Evolutionary conservation across 1,140 invertebrate species (phyloP), one percentile per base, ranked within the genome.

Genomic region (Hormaphis cornu): DNA sequence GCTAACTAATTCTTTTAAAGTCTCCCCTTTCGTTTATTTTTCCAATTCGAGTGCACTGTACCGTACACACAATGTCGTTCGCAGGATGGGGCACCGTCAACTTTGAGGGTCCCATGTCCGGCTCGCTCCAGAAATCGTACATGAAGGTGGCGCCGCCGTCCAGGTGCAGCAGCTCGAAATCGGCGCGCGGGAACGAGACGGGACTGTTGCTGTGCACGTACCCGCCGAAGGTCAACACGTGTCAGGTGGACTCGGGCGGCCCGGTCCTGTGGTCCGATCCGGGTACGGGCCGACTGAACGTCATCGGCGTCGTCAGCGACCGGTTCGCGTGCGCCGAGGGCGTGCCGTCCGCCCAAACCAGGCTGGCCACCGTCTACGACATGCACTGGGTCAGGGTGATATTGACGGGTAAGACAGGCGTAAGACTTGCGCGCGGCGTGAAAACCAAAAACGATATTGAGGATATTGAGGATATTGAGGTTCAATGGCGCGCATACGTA

Each of bases 241-340:
- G 61, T 66, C 61, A 50, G 14, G 30, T 66, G 18, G 61, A 66
- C 7, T 66, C 44, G 7, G 61, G 61, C 0, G 30, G 61, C 20
- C 61, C 61, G 2, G 28, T 66, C 7, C 12, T 66, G 1, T 66
- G 61, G 61, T 8, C 44, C 7, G 61, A 66, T 20, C 61, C 61
- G 14, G 18, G 20, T n/a, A 66, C 40, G 0, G 61, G 61, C 3
- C 48, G 18, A 33, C 40, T 66, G 9, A 48, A 44, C 42, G 7
- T 66, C 1, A 48, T 66, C 8, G 61, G 61, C 4, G 44, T 66
- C 9, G 42, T 66, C 1, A 50, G 61, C 18, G 20, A 48, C 18
- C 20, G 61, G 26, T 33, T 46, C 16, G 30, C 3, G 14, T 66
- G 61, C 7, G 3, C 6, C 2, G 44, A 66, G 22, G 30, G 24